Conservation (phyloP, 2,113 vertebrate genomes). For the Sander vitreus region DNA sequence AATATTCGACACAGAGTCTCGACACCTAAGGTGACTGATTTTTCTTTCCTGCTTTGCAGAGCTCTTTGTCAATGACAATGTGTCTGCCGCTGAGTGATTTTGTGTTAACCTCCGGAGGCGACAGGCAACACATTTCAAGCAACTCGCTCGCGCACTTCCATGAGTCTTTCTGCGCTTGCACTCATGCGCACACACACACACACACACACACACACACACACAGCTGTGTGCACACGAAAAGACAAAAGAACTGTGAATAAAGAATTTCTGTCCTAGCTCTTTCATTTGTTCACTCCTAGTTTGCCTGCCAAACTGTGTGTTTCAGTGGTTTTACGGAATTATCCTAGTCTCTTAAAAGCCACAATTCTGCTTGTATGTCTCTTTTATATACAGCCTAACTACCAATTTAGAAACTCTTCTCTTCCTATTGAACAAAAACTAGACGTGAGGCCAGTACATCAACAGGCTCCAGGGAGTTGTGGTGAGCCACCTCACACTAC, state of each 20-base stretch:
- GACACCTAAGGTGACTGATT: conserved; percentile 74
- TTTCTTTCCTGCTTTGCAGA: conserved; percentile 50
- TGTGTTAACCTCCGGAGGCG: conserved; percentile 75
- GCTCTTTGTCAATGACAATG: conserved; percentile 77
- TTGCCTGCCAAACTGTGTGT: conserved; percentile 32
- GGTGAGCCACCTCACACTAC: conserved; percentile 29
- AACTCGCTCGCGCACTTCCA: conserved; percentile 37
- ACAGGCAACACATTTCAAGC: conserved; percentile 68
- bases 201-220: conserved; percentile 13
- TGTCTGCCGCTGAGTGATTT: conserved; percentile 69
- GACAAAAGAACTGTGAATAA: conserved; percentile 57
- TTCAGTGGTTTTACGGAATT: conserved; percentile 34
- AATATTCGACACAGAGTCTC: conserved; percentile 69
- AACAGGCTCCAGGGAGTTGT: conserved; percentile 34
- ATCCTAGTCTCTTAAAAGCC: conserved; percentile 18
- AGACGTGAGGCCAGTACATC: conserved; percentile 32
- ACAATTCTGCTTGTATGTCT: conserved; percentile 23
- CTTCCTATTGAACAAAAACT: conserved; percentile 37
- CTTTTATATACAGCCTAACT: conserved; percentile 41
- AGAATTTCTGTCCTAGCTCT: conserved; percentile 25
- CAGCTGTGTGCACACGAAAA: conserved; percentile 28
- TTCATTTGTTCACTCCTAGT: conserved; percentile 47
- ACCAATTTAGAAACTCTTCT: conserved; percentile 31
- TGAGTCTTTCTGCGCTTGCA: conserved; percentile 38
- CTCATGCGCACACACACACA: neutral